Evolutionary conservation across 2,797 vertebrate species (phyloP), one percentile per base, ranked within the genome.

Genomic region (Chromobotia macracanthus): DNA sequence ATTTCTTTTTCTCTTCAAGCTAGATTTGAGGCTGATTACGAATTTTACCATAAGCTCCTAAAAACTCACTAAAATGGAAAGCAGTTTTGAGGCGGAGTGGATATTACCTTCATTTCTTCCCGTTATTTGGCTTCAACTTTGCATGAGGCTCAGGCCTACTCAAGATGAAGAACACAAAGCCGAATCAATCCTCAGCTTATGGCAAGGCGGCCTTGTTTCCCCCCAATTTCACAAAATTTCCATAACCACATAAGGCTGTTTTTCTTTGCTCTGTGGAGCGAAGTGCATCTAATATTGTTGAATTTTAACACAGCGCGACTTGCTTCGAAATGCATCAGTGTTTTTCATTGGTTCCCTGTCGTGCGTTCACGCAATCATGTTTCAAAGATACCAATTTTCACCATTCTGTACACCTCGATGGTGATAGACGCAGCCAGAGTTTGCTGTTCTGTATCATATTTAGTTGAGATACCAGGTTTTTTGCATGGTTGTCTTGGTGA

Each of bases 1-100:
- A 92, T 94, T 91, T 92, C 84, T 91, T 87, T 91, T 88, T 91
- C 90, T 93, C 90, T 91, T 92, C 84, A 86, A 87, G 90, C 90
- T 90, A 92, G 91, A 94, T 92, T 92, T 92, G 88, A 89, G 91
- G 82, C 89, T 91, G 91, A 94, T 94, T 93, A 92, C 87, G 88
- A 86, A 92, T 91, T 91, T 89, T 90, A 91, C 90, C 87, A 86
- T 88, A 89, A 91, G 65, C 87, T 88, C 86, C 71, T 82, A 56
- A 77, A 83, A 89, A 89, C 84, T 91, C 80, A 82, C 77, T 77
- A 87, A 86, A 89, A 87, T 82, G 64, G 82, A 72, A 84, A 86
- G 83, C 72, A 44, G 66, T 84, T 85, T 82, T 72, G 66, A 77
- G 72, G 78, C 64, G 19, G 56, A 72, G 67, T 79, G 78, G 82